Conservation (phyloP, 1,140 invertebrate genomes). For the Nasonia vitripennis region DNA sequence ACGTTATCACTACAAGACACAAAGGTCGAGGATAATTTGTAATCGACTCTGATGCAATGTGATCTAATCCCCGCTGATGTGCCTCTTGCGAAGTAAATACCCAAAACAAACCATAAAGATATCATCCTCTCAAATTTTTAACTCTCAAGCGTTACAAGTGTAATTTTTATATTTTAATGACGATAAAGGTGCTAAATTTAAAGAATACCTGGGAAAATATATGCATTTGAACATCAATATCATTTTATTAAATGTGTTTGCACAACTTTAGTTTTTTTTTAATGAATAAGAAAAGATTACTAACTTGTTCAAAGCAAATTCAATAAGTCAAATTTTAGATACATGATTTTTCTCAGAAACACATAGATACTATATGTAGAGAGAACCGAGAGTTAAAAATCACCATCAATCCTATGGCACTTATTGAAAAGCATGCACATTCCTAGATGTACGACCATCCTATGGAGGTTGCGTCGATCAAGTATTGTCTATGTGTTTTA, state of each 20-base stretch:
- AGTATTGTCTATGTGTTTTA: conserved; percentile 60
- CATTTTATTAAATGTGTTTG: not conserved
- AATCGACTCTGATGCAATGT: not conserved
- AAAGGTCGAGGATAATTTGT: no score
- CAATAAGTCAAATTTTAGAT: no score
- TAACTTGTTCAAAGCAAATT: not conserved
- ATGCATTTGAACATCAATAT: not conserved
- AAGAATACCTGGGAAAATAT: not conserved
- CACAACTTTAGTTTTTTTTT: not conserved
- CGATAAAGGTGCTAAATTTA: not conserved
- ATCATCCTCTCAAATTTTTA: not conserved
- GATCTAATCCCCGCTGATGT: not conserved
- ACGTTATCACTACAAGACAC: no score
- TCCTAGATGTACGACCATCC: conserved; percentile 57
- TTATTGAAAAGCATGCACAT: conserved; percentile 59
- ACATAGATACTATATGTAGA: conserved; percentile 16
- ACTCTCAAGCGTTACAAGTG: not conserved
- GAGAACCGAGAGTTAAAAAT: not conserved
- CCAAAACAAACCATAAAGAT: not conserved
- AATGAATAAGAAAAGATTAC: not conserved
- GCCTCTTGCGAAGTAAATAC: not conserved
- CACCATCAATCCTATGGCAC: conserved; percentile 51
- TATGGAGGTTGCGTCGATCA: conserved; percentile 58
- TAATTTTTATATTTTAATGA: not conserved
- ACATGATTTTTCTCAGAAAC: conserved; percentile 11